phyloP scores from a whole-genome alignment of 2,113 vertebrate genomes.

The Onychostruthus taczanowskii region DNA sequence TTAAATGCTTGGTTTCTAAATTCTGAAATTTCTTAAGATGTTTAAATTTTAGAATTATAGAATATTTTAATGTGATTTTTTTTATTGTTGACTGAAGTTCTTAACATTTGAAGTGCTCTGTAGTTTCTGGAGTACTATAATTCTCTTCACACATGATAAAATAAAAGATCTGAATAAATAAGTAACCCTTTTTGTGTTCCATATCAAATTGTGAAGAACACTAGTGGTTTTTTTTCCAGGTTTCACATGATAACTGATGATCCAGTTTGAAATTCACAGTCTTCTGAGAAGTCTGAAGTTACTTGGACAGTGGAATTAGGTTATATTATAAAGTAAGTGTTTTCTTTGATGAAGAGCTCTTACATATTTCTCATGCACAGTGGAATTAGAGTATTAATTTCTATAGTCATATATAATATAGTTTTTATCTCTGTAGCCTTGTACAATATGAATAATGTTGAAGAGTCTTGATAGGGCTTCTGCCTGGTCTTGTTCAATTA shows the following conservation, averaged over 20 bases:
- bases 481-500: background rate
- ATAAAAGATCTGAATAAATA: background rate
- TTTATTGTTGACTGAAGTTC: background rate
- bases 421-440: background rate
- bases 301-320: background rate
- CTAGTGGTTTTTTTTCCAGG: background rate
- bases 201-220: background rate
- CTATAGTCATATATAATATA: background rate
- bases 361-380: background rate
- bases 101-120: background rate
- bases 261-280: background rate
- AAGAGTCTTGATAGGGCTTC: background rate
- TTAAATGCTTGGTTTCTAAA: background rate
- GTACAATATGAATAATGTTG: fast-evolving
- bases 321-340: background rate
- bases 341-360: background rate
- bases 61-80: background rate
- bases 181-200: background rate
- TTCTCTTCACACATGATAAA: background rate
- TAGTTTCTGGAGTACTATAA: background rate
- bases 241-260: background rate
- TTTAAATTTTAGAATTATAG: background rate
- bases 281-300: background rate
- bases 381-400: background rate
- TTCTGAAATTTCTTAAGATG: background rate